phyloP scores from a whole-genome alignment of 2,113 vertebrate genomes.

The Chlorocebus sabaeus region DNA sequence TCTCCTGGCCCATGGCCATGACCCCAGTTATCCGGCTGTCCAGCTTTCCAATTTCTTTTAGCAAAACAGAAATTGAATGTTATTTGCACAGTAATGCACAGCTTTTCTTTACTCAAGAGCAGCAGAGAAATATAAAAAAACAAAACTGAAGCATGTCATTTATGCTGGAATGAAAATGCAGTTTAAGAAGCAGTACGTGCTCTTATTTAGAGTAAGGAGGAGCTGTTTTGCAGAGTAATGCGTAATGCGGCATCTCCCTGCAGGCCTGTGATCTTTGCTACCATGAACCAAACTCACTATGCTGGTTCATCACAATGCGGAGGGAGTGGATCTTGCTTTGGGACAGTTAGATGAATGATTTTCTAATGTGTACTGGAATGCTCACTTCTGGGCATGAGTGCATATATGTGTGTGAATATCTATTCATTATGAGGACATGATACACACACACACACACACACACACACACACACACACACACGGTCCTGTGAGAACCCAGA shows the following conservation, averaged over 20 bases:
- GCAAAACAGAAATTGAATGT: conserved; percentile 78
- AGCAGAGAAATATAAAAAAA: conserved; percentile 65
- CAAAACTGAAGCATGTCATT: conserved; percentile 68
- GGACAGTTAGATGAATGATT: background rate
- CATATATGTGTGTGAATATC: background rate
- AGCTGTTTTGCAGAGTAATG: conserved; percentile 71
- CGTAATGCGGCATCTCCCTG: background rate
- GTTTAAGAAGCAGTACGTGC: conserved; percentile 71
- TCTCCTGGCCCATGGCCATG: conserved; percentile 88
- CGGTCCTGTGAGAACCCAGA: background rate
- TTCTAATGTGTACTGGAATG: background rate
- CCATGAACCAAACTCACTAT: background rate
- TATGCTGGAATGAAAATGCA: conserved; percentile 72
- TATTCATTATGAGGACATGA: background rate
- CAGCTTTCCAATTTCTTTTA: conserved; percentile 93
- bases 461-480: too few species aligned
- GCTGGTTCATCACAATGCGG: background rate
- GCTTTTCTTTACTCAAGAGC: conserved; percentile 59
- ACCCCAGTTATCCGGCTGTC: conserved; percentile 96
- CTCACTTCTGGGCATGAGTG: background rate
- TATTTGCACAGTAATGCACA: conserved; percentile 65
- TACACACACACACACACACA: too few species aligned
- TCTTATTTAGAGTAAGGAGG: conserved; percentile 74
- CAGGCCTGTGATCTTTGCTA: background rate
- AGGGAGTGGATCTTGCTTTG: background rate